Evolutionary conservation across 2,113 vertebrate species (phyloP).

Genomic region (Pardalotus punctatus): DNA sequence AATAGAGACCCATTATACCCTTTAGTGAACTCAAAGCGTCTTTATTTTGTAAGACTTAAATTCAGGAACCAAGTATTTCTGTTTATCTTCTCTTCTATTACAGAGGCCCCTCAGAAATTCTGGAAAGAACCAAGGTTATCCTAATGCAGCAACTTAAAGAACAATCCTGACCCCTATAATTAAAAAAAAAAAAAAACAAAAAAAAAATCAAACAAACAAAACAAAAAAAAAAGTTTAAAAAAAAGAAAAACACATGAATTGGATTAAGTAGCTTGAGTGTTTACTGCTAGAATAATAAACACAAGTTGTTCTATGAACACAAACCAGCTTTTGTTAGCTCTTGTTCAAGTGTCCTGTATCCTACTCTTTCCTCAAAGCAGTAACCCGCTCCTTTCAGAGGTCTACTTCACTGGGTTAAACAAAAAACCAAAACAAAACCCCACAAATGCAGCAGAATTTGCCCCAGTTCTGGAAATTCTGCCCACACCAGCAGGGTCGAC

Average conservation of each 20-base stretch:
- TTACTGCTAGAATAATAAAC: not conserved
- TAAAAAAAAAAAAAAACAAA: not conserved
- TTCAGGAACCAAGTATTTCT: not conserved
- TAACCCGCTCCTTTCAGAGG: not conserved
- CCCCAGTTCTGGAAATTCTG: not conserved
- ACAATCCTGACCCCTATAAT: not conserved
- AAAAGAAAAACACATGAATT: not conserved
- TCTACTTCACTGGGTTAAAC: not conserved
- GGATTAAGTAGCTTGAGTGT: not conserved
- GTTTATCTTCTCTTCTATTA: not conserved
- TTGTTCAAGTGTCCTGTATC: not conserved
- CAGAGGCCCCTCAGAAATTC: not conserved
- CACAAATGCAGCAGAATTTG: not conserved
- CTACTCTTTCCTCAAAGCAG: not conserved
- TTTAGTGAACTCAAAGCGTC: not conserved
- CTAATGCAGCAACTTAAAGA: not conserved
- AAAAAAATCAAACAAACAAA: no score
- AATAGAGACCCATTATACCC: not conserved
- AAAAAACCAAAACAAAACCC: rapidly evolving
- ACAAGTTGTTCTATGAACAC: not conserved
- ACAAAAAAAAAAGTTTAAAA: not conserved
- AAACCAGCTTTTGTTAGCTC: not conserved
- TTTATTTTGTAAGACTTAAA: not conserved
- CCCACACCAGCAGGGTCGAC: not conserved
- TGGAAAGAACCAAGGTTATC: not conserved